Base-by-base conservation (phyloP, 2,888 invertebrate species). In the Synanthedon formicaeformis region DNA sequence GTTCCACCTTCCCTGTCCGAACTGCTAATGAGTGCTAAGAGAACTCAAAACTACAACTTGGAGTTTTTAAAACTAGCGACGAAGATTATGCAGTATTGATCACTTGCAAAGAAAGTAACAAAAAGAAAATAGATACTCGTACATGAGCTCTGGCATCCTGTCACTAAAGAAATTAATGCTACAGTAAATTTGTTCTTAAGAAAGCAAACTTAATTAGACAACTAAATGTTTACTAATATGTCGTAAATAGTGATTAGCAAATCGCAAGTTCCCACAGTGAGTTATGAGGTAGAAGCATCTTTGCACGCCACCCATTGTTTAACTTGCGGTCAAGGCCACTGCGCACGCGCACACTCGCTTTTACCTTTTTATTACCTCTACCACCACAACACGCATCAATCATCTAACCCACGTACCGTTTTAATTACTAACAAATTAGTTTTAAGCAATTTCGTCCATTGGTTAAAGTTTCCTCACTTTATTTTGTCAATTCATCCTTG, bases 241-340 rank as follows among this genome's bases (percentile, higher is more conserved):
- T 69, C 63, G 69, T 60, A 66, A 69, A 73, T 71, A 67, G 53
- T 54, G 63, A 66, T 54, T 50, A 57, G 63, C 59, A 65, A 66
- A 63, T 62, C 66, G 61, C 57, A 61, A 62, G 63, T 73, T 79
- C 76, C 67, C 76, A 77, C 75, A 70, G 66, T 62, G 62, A 63
- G 59, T 57, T 65, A 67, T 65, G 66, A 63, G 61, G 55, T 55
- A 55, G 51, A 50, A 54, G 58, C 64, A 57, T 69, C 60, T 60
- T 62, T 64, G 53, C 68, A 69, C 68, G 68, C 64, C 63, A 65
- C 57, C 69, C 59, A 78, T 78, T 78, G 78, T 78, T 70, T 52
- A 41, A 45, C 6, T 56, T 52, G 61, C 70, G 77, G 76, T 78
- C 78, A 78, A 78, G 78, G 78, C 59, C 71, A 65, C 53, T 40